Evolutionary conservation across 1,140 invertebrate species (phyloP).

Genomic region (Drosophila sechellia): DNA sequence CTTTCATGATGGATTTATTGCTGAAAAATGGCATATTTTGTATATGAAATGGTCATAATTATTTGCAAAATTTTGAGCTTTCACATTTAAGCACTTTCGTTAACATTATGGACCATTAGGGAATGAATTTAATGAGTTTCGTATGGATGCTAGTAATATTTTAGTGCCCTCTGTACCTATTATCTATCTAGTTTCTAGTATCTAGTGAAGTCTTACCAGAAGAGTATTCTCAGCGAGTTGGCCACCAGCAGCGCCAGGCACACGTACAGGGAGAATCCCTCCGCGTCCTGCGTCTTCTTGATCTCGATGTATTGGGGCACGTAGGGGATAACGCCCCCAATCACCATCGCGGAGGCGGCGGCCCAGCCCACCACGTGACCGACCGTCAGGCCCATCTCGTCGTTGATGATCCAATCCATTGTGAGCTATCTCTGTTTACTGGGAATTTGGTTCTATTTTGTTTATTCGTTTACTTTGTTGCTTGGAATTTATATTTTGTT

Average conservation of each 20-base stretch:
- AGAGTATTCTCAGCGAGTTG: conserved; percentile 97
- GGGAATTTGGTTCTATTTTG: too few relatives aligned
- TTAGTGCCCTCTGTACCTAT: too few relatives aligned
- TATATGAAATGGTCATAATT: not conserved
- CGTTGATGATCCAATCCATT: conserved; percentile 90
- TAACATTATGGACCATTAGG: too few relatives aligned
- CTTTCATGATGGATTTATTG: conserved; percentile 15
- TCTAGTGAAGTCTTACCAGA: conserved; percentile 91
- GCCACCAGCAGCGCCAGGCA: conserved; percentile 97
- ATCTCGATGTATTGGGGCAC: conserved; percentile 98
- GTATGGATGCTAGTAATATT: too few relatives aligned
- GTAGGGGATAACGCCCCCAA: conserved; percentile 94
- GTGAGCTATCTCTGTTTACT: conserved; percentile 18
- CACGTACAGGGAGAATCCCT: conserved; percentile 98
- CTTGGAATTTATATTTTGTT: not conserved
- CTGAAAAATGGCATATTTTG: not conserved
- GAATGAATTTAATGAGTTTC: too few relatives aligned
- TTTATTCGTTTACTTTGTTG: conserved; percentile 8
- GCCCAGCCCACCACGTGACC: conserved; percentile 88
- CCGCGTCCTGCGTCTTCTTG: conserved; percentile 93
- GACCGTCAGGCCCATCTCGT: conserved; percentile 88
- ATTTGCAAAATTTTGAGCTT: not conserved
- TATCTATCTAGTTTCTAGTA: too few relatives aligned
- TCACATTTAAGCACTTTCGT: too few relatives aligned
- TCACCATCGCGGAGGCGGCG: conserved; percentile 93